Evolutionary conservation across 1,140 invertebrate species (phyloP).

Genomic region (Drosophila pallidifrons): DNA sequence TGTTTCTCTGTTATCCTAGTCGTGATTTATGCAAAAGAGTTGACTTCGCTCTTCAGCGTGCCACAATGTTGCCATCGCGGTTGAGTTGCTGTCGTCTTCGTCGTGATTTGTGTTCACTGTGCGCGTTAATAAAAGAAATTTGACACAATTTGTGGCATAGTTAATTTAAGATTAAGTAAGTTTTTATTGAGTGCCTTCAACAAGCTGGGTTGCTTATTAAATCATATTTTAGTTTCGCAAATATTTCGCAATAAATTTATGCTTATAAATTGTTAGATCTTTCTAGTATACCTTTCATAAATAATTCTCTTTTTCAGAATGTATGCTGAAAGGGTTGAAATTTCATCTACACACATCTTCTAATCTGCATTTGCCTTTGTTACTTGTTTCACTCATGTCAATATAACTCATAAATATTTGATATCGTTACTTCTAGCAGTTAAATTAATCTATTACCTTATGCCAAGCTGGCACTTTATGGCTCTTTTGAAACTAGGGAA

Average conservation of each 20-base stretch:
- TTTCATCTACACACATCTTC: not conserved
- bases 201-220: not conserved
- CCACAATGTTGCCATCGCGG: slow-evolving; percentile 1
- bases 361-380: not conserved
- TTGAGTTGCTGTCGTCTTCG: not conserved
- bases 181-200: not conserved
- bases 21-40: slow-evolving; percentile 78
- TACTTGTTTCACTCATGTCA: not conserved
- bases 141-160: slow-evolving; percentile 24
- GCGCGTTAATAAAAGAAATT: slow-evolving; percentile 16
- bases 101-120: slow-evolving; percentile 8
- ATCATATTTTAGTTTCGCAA: not conserved
- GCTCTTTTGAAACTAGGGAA: slow-evolving; percentile 14
- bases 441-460: slow-evolving; percentile 13
- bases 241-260: not conserved
- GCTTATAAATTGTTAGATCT: not conserved
- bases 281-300: not conserved
- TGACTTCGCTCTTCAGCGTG: slow-evolving; percentile 19
- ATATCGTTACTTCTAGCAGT: slow-evolving; percentile 4
- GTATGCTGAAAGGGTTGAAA: too few species aligned
- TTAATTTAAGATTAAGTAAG: slow-evolving; percentile 5
- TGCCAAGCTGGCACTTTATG: slow-evolving; percentile 6
- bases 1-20: slow-evolving; percentile 33
- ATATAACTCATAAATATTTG: slow-evolving; percentile 9
- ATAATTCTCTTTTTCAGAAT: not conserved